Evolutionary conservation across 2,113 vertebrate genomes (phyloP), one percentile per base, ranked within the genome.

Genomic region (Chaetorhynchus papuensis): DNA sequence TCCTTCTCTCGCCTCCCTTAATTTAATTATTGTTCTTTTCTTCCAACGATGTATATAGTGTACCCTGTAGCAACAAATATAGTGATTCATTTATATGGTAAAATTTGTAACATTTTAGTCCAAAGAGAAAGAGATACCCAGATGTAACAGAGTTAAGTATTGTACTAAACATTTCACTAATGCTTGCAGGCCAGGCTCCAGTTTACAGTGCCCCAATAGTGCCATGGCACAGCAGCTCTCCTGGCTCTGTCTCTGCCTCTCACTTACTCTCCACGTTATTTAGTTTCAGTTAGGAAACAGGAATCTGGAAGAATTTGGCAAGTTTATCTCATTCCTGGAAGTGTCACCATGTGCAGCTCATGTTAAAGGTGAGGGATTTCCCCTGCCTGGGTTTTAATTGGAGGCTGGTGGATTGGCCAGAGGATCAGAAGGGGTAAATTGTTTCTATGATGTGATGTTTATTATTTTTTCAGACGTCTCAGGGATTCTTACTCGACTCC

Each of bases 141-240:
- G 53, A 52, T 50, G 44, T 89, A 96, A 90, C 80, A 86, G 93
- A 92, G 66, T 71, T 89, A 76, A 57, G 49, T 77, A 44, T 87
- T 69, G 72, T 95, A 95, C 80, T 90, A 96, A 97, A 94, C 92
- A 71, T 87, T 90, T 89, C 90, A 85, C 87, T 95, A 90, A 97
- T 83, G 97, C 97, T 98, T 98, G 97, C 98, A 95, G 98, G 97
- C 95, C 97, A 97, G 97, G 98, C 97, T 84, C 61, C 89, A 37
- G 87, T 95, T 96, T 86, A 93, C 64, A 93, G 75, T 65, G 54
- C 68, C 54, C 66, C 54, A 26, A n/a, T 53, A 90, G 69, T 76
- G 88, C 94, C 88, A 81, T 76, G 44, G 70, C 21, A 50, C 70
- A 70, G 87, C 70, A 33, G 41, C 64, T 68, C 97, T 95, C 97